These are phyloP conservation scores for Drosophila fulvimacula DNA, from an alignment of 2,888 invertebrate genomes.

Conservation along the genomic window DNA sequence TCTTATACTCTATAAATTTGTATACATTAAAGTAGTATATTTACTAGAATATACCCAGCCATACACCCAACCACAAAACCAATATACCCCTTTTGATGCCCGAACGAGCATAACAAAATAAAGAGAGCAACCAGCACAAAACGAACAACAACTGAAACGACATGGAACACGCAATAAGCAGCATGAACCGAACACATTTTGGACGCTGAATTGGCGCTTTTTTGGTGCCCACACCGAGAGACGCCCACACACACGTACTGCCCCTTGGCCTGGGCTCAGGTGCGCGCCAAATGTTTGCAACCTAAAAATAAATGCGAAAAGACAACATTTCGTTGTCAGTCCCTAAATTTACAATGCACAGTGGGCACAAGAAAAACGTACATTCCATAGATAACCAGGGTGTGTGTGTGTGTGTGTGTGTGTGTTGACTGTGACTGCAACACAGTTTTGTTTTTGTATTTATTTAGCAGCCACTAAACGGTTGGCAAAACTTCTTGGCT, in stretches of 20 bases:
- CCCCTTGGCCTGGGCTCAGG: constrained; percentile 15
- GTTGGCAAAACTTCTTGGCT: constrained; percentile 39
- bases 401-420: not conserved
- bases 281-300: constrained; percentile 47
- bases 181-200: constrained; percentile 58
- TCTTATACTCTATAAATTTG: not conserved
- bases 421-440: not conserved
- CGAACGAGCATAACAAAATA: not conserved
- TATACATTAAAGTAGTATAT: too few relatives aligned
- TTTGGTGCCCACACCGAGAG: constrained; percentile 30
- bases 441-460: constrained; percentile 36
- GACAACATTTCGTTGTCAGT: constrained; percentile 35
- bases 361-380: constrained; percentile 25
- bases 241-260: constrained; percentile 3
- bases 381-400: constrained; percentile 34
- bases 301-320: constrained; percentile 30
- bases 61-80: too few relatives aligned
- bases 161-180: constrained; percentile 69
- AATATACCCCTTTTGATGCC: not conserved
- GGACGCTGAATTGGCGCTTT: constrained; percentile 69
- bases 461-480: constrained; percentile 54
- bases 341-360: constrained; percentile 60
- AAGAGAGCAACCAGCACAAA: constrained; percentile 17
- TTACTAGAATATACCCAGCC: too few relatives aligned
- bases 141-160: constrained; percentile 34